Evolutionary conservation across 2,797 vertebrate genomes (phyloP).

Genomic region (Enoplosus armatus): DNA sequence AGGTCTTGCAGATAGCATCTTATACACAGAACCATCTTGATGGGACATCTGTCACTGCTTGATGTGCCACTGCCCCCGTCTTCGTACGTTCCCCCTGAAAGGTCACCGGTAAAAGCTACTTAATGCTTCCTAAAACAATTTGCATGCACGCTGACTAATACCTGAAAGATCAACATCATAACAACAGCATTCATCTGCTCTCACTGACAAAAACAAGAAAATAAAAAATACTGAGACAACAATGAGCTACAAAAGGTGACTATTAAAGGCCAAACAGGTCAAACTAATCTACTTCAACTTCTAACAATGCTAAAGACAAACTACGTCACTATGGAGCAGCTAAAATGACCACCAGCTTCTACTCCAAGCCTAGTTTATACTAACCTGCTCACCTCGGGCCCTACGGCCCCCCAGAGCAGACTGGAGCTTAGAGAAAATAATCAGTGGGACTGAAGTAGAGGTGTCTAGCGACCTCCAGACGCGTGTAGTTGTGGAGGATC

Average conservation of each 20-base stretch:
- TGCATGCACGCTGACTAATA: constrained; percentile 37
- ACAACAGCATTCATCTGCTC: constrained; percentile 29
- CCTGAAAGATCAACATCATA: constrained; percentile 33
- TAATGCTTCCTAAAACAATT: constrained; percentile 62
- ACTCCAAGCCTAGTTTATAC: constrained; percentile 59
- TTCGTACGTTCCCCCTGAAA: constrained; percentile 65
- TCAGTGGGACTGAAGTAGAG: constrained; percentile 92
- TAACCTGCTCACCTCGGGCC: constrained; percentile 78
- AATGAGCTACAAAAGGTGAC: constrained; percentile 17
- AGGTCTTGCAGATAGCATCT: constrained; percentile 71
- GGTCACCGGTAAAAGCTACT: constrained; percentile 75
- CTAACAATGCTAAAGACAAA: constrained; percentile 27
- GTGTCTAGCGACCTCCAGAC: constrained; percentile 90
- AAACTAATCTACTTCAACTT: constrained; percentile 12
- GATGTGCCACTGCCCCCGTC: constrained; percentile 48
- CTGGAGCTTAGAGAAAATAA: constrained; percentile 89
- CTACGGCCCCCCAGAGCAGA: constrained; percentile 46
- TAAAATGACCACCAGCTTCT: constrained; percentile 43
- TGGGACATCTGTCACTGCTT: constrained; percentile 68
- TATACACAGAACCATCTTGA: constrained; percentile 59
- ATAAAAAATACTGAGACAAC: neutral
- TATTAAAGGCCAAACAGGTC: constrained; percentile 23
- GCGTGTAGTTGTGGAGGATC: constrained; percentile 91
- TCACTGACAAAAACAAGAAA: constrained; percentile 15
- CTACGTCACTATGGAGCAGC: constrained; percentile 31